Percentiles rank a stretch among this genome's conserved stretches.
phyloP scores from a whole-genome alignment of 2,888 invertebrate species.

The Fragum sueziense region DNA sequence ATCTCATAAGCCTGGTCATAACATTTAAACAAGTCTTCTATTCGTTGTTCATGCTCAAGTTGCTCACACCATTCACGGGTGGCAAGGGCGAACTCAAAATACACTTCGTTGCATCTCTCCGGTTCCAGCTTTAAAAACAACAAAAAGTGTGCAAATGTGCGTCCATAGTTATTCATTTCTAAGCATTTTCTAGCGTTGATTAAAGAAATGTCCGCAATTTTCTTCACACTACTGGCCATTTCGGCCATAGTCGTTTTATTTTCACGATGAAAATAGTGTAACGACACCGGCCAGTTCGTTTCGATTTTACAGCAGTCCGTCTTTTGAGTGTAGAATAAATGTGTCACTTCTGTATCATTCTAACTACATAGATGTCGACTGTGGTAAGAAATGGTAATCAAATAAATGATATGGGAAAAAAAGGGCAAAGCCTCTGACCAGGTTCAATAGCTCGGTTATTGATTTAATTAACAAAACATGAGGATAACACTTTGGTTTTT shows the following conservation, averaged over 20 bases:
- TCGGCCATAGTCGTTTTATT: constrained; percentile 29
- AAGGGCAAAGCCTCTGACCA: too few relatives aligned
- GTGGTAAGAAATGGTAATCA: too few relatives aligned
- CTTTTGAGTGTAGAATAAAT: too few relatives aligned
- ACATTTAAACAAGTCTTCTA: constrained; percentile 72
- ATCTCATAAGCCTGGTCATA: constrained; percentile 80
- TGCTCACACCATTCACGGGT: constrained; percentile 73
- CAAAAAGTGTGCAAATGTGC: constrained; percentile 75
- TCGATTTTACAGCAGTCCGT: too few relatives aligned
- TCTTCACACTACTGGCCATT: constrained; percentile 30
- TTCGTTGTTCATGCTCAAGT: constrained; percentile 62
- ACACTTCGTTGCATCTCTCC: constrained; percentile 56
- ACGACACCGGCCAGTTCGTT: background rate
- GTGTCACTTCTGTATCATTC: too few relatives aligned
- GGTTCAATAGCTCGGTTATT: too few relatives aligned
- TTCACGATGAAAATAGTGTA: background rate
- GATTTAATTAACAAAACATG: too few relatives aligned
- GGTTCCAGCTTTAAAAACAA: constrained; percentile 71
- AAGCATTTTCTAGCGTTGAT: constrained; percentile 63
- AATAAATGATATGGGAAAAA: too few relatives aligned
- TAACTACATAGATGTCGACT: too few relatives aligned
- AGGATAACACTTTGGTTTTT: too few relatives aligned
- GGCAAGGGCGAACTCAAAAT: constrained; percentile 68
- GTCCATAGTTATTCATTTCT: constrained; percentile 66
- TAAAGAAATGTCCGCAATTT: constrained; percentile 61